These are phyloP conservation scores for Eueides isabella DNA, from an alignment of 1,140 invertebrate species.

Conservation along the genomic window DNA sequence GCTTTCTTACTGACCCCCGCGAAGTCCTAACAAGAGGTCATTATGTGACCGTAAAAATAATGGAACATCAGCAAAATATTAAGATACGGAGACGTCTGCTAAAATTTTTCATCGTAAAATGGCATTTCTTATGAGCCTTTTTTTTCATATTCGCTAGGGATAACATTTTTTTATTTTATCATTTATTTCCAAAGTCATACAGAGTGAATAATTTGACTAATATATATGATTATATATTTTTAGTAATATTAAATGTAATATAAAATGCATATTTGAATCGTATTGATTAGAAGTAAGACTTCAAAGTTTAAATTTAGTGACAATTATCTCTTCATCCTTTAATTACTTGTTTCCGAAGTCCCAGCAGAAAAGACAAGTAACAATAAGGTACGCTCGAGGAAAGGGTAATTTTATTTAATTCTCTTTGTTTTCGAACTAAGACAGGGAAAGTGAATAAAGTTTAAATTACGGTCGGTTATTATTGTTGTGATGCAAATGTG, in stretches of 20 bases:
- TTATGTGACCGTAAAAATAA: conserved; percentile 43
- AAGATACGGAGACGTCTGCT: conserved; percentile 21
- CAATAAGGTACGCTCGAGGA: conserved; percentile 14
- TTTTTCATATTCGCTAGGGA: neutral
- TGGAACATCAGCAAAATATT: conserved; percentile 34
- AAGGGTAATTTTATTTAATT: conserved; percentile 27
- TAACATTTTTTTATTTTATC: neutral
- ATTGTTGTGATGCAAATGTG: conserved; percentile 11
- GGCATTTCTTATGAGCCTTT: neutral
- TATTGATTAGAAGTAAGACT: neutral
- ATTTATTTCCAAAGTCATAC: neutral
- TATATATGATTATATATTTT: neutral
- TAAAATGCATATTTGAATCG: neutral
- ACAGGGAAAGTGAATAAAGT: conserved; percentile 23
- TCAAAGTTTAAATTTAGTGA: conserved; percentile 1
- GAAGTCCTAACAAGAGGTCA: conserved; percentile 37
- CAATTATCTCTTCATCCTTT: conserved; percentile 7
- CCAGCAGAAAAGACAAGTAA: neutral
- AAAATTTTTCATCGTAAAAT: conserved; percentile 21
- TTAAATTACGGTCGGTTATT: conserved; percentile 19
- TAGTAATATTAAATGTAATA: too few species aligned
- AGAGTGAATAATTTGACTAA: neutral
- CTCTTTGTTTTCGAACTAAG: conserved; percentile 28
- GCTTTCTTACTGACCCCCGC: conserved; percentile 39
- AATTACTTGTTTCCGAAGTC: conserved; percentile 4